Evolutionary conservation across 2,888 invertebrate species (phyloP).

Genomic region (Elegia similella): DNA sequence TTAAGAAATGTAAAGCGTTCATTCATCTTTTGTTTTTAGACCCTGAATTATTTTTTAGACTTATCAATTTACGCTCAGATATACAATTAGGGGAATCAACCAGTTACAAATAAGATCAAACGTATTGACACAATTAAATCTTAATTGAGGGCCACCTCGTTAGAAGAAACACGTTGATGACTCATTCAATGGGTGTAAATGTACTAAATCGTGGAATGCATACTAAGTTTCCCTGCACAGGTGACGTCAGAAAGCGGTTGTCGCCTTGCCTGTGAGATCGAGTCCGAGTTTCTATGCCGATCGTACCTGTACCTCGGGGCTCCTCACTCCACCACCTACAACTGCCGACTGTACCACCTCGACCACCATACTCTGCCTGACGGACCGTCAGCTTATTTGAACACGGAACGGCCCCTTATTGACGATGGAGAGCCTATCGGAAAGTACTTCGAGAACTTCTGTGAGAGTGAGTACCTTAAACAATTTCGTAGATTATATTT

Average conservation of each 20-base stretch:
- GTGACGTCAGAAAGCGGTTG: slow-evolving; percentile 95
- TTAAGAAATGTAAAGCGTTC: background rate
- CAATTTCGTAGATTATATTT: background rate
- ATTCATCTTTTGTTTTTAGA: background rate
- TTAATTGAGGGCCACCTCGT: background rate
- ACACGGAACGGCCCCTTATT: slow-evolving; percentile 93
- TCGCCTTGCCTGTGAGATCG: slow-evolving; percentile 93
- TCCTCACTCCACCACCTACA: slow-evolving; percentile 91
- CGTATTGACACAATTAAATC: background rate
- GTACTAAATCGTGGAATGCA: background rate
- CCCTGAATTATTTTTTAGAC: too few species aligned
- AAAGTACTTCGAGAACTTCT: slow-evolving; percentile 94
- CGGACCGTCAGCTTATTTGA: slow-evolving; percentile 94
- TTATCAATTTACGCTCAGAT: too few species aligned
- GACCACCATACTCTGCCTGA: slow-evolving; percentile 96
- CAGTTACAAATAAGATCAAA: background rate
- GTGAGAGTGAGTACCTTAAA: slow-evolving; percentile 87
- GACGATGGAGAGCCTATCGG: slow-evolving; percentile 96
- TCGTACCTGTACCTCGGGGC: slow-evolving; percentile 90
- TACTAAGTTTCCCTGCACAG: slow-evolving; percentile 43
- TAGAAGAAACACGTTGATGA: background rate
- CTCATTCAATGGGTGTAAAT: background rate
- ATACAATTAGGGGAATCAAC: background rate
- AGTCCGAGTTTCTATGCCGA: slow-evolving; percentile 95
- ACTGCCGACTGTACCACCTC: slow-evolving; percentile 95